Conservation (phyloP, 2,797 vertebrate species). For the Microtus californicus region DNA sequence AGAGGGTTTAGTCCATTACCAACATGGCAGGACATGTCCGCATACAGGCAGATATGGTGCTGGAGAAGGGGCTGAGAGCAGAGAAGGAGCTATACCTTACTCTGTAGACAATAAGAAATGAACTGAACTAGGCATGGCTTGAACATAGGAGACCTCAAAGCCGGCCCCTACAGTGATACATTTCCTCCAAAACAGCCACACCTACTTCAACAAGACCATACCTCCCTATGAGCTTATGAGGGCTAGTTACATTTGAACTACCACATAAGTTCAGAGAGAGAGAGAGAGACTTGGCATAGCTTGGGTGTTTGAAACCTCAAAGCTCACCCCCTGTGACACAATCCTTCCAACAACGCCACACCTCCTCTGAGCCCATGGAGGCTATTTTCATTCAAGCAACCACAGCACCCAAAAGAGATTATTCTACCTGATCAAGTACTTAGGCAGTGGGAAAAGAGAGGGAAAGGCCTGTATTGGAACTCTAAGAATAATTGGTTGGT, state of each 20-base stretch:
- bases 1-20: background rate
- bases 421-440: background rate
- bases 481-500: background rate
- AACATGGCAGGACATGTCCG: too few species aligned
- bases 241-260: too few species aligned
- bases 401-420: background rate
- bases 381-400: background rate
- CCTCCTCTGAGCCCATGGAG: background rate
- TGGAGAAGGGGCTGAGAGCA: background rate
- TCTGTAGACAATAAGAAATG: background rate
- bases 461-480: background rate
- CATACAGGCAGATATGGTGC: background rate
- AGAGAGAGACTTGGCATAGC: background rate
- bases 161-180: background rate
- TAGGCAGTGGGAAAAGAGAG: background rate
- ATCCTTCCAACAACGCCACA: background rate
- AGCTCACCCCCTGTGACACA: background rate
- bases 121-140: background rate
- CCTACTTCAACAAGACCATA: background rate
- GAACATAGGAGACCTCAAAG: background rate
- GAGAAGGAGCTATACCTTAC: background rate
- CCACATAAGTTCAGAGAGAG: too few species aligned
- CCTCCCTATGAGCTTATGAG: background rate
- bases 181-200: background rate
- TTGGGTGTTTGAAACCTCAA: background rate